Evolutionary conservation across 1,140 invertebrate species (phyloP).

Genomic region (Cydia pomonella): DNA sequence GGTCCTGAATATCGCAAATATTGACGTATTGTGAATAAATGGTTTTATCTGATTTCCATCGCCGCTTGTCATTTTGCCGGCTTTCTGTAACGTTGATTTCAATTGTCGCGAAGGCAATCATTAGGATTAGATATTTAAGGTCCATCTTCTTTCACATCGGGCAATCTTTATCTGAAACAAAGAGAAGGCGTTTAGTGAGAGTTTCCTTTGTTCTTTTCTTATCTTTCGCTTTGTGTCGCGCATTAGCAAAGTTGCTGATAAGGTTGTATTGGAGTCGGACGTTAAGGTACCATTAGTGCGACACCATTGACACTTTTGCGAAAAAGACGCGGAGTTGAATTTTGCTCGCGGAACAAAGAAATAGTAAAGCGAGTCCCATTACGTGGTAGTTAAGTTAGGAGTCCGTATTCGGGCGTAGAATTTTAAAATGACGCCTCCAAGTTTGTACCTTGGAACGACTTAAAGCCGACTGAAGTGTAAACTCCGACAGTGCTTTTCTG

Average conservation of each 20-base stretch:
- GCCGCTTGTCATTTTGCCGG: slow-evolving; percentile 71
- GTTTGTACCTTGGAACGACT: not conserved
- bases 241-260: slow-evolving; percentile 47
- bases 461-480: slow-evolving; percentile 2
- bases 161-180: slow-evolving; percentile 70
- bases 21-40: slow-evolving; percentile 71
- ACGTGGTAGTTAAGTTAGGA: slow-evolving; percentile 23
- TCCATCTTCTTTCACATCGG: slow-evolving; percentile 67
- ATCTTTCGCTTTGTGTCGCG: slow-evolving; percentile 39
- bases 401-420: not conserved
- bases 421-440: not conserved
- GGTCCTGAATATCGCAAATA: slow-evolving; percentile 76
- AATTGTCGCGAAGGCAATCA: slow-evolving; percentile 69
- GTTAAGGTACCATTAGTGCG: slow-evolving; percentile 41
- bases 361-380: slow-evolving; percentile 8
- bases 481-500: slow-evolving; percentile 1
- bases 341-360: slow-evolving; percentile 23
- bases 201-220: slow-evolving; percentile 47
- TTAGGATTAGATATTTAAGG: slow-evolving; percentile 72
- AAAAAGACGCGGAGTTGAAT: slow-evolving; percentile 9
- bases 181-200: slow-evolving; percentile 48
- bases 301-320: slow-evolving; percentile 37
- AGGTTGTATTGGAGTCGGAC: slow-evolving; percentile 44
- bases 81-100: slow-evolving; percentile 74
- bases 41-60: slow-evolving; percentile 71